phyloP scores from a whole-genome alignment of 2,113 vertebrate species.

The Lutjanus erythropterus region DNA sequence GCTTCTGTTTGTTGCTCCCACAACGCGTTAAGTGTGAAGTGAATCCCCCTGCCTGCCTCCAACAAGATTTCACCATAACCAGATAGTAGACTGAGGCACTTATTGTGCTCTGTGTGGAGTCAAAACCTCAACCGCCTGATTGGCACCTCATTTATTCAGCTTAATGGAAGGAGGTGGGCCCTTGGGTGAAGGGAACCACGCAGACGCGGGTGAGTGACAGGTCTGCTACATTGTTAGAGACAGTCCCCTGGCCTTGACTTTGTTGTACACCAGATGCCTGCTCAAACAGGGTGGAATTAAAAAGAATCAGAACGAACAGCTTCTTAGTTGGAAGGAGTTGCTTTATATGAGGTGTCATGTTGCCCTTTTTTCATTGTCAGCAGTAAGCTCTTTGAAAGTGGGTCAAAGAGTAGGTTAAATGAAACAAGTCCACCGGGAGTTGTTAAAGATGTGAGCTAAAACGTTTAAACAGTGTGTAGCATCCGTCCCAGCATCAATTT shows the following conservation, averaged over 20 bases:
- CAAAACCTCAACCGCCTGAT: constrained; percentile 55
- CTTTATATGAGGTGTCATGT: constrained; percentile 42
- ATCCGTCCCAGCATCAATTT: constrained; percentile 15
- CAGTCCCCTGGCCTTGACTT: constrained; percentile 57
- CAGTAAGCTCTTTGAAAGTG: constrained; percentile 61
- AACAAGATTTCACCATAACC: constrained; percentile 52
- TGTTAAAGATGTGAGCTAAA: constrained; percentile 39
- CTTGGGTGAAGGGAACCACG: constrained; percentile 45
- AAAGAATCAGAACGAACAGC: constrained; percentile 33
- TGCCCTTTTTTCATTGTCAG: constrained; percentile 55
- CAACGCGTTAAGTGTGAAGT: constrained; percentile 47
- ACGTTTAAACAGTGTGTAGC: constrained; percentile 11
- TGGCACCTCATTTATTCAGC: constrained; percentile 75
- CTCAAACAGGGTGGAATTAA: constrained; percentile 56
- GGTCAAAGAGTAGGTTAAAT: constrained; percentile 71
- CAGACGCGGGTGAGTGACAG: constrained; percentile 57
- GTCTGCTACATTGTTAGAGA: constrained; percentile 56
- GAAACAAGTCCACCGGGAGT: constrained; percentile 44
- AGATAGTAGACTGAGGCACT: constrained; percentile 42
- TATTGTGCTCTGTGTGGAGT: constrained; percentile 47
- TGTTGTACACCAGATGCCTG: constrained; percentile 46
- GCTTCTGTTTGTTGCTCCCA: constrained; percentile 51
- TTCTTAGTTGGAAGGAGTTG: constrained; percentile 27
- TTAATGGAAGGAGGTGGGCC: constrained; percentile 70
- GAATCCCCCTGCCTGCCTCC: constrained; percentile 46